Evolutionary conservation across 2,888 invertebrate species (phyloP), one percentile per base, ranked within the genome.

Genomic region (Horisme vitalbata): DNA sequence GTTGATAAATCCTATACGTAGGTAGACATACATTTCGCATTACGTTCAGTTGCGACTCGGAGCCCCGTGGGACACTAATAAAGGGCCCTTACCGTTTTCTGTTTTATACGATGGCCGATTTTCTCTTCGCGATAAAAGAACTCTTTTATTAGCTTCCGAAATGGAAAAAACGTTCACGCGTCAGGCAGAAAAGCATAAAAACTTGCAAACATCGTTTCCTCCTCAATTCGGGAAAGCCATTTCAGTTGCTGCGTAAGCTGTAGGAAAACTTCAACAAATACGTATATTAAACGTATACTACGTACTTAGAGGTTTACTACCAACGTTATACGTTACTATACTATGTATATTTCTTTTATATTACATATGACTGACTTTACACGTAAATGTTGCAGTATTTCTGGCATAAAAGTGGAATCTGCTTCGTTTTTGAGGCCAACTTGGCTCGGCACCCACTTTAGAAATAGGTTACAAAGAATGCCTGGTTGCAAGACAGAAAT

Each of bases 91-190:
- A 58, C 53, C 54, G 50, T 53, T 61, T 55, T 55, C 44, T 49
- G 51, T 64, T 67, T 65, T 65, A 61, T 61, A 59, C 34, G 46
- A 14, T 43, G 50, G 28, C 43, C 41, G 34, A 46, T 55, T 62
- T 67, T 63, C 58, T 61, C 52, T 61, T 45, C 51, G 45, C 63
- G 53, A 55, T 68, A 58, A 63, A 74, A 67, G 59, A 57, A 57
- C 60, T 62, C 50, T 65, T 64, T 63, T 64, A 67, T 59, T 55
- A 51, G 57, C 55, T 33, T 44, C 41, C 52, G 54, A 53, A 58
- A 59, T 52, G 32, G 45, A 34, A 48, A n/a, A 47, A 46, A 28
- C 45, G 46, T 47, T 52, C 38, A 51, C 50, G 56, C 54, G 52
- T 59, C 41, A 37, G 31, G 37, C 33, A 41, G 49, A 55, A 52